Base-by-base conservation (phyloP, 2,113 vertebrate genomes). In the Pomatorhinus ruficollis region DNA sequence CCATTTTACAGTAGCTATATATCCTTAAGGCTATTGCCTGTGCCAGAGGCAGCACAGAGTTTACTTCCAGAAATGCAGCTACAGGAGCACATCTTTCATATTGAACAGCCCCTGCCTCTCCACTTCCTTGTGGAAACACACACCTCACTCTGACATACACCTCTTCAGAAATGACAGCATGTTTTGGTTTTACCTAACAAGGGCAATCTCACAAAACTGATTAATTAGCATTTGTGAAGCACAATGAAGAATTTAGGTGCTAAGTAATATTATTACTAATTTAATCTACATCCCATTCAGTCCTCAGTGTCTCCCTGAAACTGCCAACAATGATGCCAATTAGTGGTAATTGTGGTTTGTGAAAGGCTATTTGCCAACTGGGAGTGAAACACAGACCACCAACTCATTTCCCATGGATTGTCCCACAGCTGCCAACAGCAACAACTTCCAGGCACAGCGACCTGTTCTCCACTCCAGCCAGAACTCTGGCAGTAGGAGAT, bases 181-280 rank as follows among this genome's bases (percentile, higher is more conserved):
- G 2, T 74, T 70, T 69, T 33, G 28, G 47, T 94, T 37, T 88
- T 78, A 49, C 78, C 18, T 15, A 92, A 89, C 40, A 77, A 50
- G 35, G 31, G 31, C 72, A 81, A 75, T 40, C 64, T 24, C 2
- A 5, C 76, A 44, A 85, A 83, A 83, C 69, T 64, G 76, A 90
- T 86, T 97, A 93, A 97, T 92, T 92, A 89, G n/a, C 88, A 68
- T 81, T 92, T 90, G 65, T 69, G 79, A 92, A 90, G 49, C 50
- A 74, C 83, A 69, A 81, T n/a, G 49, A 96, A 95, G 79, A 89
- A 91, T 89, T 90, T 64, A 94, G 89, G 89, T 78, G 80, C 88
- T 94, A 94, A 92, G 69, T 83, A 93, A 75, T 93, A 96, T 93
- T 97, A 95, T 87, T 93, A 93, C 80, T 96, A 97, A 96, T 97